Evolutionary conservation across 2,797 vertebrate genomes (phyloP).

Genomic region (Pitangus sulphuratus): DNA sequence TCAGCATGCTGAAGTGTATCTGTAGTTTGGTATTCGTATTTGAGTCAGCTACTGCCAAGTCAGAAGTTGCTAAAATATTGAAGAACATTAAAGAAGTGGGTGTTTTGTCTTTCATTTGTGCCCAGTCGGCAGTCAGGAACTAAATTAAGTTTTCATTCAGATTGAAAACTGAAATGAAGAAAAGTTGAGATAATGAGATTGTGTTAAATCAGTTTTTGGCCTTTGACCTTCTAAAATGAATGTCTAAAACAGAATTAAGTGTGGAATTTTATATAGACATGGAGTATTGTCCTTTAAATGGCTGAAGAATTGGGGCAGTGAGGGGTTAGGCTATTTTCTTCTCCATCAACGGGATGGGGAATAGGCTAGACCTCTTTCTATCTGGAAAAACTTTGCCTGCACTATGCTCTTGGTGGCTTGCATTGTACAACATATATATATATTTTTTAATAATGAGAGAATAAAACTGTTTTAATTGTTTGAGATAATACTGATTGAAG

Average conservation of each 20-base stretch:
- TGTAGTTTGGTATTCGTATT: neutral
- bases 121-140: neutral
- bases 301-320: neutral
- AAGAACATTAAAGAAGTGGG: neutral
- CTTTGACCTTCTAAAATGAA: neutral
- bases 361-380: neutral
- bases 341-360: neutral
- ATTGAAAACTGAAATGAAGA: neutral
- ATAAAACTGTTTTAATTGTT: neutral
- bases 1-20: neutral
- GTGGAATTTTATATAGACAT: neutral
- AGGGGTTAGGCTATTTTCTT: neutral
- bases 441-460: neutral
- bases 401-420: fast-evolving
- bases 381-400: neutral
- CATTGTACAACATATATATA: neutral
- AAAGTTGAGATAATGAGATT: neutral
- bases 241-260: neutral
- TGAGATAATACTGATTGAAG: neutral
- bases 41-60: neutral
- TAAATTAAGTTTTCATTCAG: neutral
- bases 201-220: neutral
- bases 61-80: neutral
- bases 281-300: neutral
- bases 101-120: neutral